Evolutionary conservation across 2,113 vertebrate genomes (phyloP).

Genomic region (Spilogale gracilis): DNA sequence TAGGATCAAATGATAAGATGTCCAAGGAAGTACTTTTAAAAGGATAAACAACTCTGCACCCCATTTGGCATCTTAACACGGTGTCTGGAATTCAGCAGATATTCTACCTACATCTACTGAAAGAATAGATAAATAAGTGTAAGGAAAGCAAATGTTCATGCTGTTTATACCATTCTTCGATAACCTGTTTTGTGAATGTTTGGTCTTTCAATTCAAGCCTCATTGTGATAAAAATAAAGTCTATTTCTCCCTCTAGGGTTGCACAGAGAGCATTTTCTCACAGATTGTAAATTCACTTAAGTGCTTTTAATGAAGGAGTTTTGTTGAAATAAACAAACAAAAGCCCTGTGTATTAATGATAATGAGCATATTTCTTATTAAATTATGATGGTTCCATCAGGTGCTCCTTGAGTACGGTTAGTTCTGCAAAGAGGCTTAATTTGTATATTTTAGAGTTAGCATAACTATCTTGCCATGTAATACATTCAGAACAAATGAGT

Average conservation of each 20-base stretch:
- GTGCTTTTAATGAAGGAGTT: slow-evolving; percentile 67
- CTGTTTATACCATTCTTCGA: neutral
- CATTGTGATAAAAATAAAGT: slow-evolving; percentile 5
- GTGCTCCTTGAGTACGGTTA: slow-evolving; percentile 79
- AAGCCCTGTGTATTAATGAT: slow-evolving; percentile 8
- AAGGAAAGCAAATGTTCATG: neutral
- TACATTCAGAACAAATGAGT: slow-evolving; percentile 83
- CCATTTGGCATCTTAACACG: neutral
- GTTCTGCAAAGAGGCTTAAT: slow-evolving; percentile 63
- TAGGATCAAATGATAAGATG: neutral
- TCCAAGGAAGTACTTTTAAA: neutral
- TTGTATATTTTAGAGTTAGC: slow-evolving; percentile 82
- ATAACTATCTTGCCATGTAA: slow-evolving; percentile 77
- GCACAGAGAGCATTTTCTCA: neutral
- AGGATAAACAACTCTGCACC: neutral
- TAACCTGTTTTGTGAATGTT: neutral
- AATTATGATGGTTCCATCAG: slow-evolving; percentile 81
- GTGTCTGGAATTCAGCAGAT: neutral
- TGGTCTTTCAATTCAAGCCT: neutral
- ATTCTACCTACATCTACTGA: neutral
- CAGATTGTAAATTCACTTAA: slow-evolving; percentile 51
- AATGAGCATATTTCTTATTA: slow-evolving; percentile 83
- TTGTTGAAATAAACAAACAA: slow-evolving; percentile 71
- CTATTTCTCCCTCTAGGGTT: neutral
- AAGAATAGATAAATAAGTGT: neutral